These are phyloP conservation scores for Trichonephila clavata DNA, from an alignment of 1,140 invertebrate genomes.

Conservation along the genomic window DNA sequence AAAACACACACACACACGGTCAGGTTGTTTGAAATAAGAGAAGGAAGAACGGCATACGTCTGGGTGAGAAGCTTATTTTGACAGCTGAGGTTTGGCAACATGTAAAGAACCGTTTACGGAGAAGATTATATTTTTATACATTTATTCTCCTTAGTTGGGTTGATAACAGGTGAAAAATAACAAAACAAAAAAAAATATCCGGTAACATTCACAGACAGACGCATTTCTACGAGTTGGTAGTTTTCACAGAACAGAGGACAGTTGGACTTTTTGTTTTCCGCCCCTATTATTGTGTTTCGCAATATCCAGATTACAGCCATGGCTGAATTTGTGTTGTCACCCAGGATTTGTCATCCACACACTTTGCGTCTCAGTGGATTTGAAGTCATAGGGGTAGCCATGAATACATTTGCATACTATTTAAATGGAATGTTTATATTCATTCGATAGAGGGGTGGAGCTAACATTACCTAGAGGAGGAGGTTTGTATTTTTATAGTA, in stretches of 20 bases:
- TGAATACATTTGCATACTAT: not conserved
- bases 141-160: not conserved
- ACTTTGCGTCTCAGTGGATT: not conserved
- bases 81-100: conserved; percentile 10
- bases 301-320: not conserved
- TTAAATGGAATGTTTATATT: not conserved
- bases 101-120: conserved; percentile 9
- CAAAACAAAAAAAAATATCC: not conserved
- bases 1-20: conserved; percentile 25
- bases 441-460: not conserved
- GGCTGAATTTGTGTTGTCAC: not conserved
- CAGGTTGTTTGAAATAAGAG: not conserved
- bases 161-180: not conserved
- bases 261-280: not conserved
- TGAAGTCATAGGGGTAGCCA: not conserved
- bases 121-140: not conserved
- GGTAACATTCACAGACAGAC: not conserved
- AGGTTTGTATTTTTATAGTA: not conserved
- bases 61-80: not conserved
- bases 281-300: not conserved
- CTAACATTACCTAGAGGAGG: not conserved
- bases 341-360: not conserved
- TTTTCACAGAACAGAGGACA: not conserved
- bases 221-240: not conserved
- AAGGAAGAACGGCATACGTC: not conserved